Conservation (phyloP, 2,888 invertebrate species). For the Parnassius smintheus region DNA sequence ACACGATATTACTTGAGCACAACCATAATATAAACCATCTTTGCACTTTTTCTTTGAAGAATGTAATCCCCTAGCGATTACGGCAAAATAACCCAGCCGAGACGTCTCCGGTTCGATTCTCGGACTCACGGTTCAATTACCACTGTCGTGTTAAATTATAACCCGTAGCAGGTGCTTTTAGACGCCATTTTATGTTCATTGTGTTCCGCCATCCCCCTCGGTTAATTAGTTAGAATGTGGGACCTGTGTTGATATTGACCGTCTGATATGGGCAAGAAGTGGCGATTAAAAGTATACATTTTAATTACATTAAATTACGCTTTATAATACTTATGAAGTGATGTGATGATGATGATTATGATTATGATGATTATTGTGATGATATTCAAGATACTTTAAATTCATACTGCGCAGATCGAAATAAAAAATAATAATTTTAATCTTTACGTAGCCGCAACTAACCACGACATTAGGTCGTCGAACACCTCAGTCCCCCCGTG, state of each 20-base stretch:
- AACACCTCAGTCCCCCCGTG: too few species aligned
- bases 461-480: too few species aligned
- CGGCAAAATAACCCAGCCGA: neutral
- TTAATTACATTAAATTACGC: too few species aligned
- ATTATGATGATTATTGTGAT: neutral
- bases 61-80: neutral
- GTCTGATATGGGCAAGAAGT: too few species aligned
- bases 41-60: neutral
- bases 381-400: neutral
- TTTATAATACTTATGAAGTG: neutral
- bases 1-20: too few species aligned
- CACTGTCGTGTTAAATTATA: conserved; percentile 13
- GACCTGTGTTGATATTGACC: neutral
- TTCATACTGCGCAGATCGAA: too few species aligned
- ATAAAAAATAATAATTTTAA: too few species aligned
- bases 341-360: neutral
- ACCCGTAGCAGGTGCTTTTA: conserved; percentile 5
- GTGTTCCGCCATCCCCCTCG: neutral
- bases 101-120: conserved; percentile 2
- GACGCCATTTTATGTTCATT: conserved; percentile 2
- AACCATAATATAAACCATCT: neutral
- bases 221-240: conserved; percentile 4
- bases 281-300: too few species aligned
- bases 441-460: too few species aligned
- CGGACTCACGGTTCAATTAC: conserved; percentile 17